Base-by-base conservation (phyloP, 92 coral and sea anemone genomes). In the Porites cylindrica region DNA sequence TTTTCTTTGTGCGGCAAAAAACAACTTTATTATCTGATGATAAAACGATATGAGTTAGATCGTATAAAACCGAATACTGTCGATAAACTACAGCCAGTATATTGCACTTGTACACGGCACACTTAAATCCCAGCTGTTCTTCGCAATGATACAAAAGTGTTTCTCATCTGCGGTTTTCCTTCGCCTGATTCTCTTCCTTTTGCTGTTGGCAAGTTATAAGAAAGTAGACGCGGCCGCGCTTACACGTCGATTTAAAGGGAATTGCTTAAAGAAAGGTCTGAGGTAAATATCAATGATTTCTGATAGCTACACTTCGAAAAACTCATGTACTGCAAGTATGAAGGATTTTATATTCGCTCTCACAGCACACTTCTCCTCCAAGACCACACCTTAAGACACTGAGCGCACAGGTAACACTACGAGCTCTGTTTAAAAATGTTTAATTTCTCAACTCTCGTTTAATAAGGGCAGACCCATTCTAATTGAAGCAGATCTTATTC, bases 201-300 rank as follows among this genome's bases (percentile, higher is more conserved):
- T 78, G 61, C 19, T 78, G 82, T 43, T 63, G 82, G 70, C 71
- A 16, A 38, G 70, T 78, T 26, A 32, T 43, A 38, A n/a, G n/a
- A 59, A 47, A 9, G 72, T 65, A 50, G 82, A 78, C 21, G 82
- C 70, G 9, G 13, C 12, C 16, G 23, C 5, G 10, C 1, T 12
- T 1, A 7, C 38, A 18, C 9, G 12, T 1, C 70, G 10, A n/a
- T 6, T 1, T 19, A 66, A 66, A 4, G 38, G 12, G 4, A 18
- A 3, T 6, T 43, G 6, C 8, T 2, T 26, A 61, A 70, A 29
- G 14, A n/a, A 7, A 63, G 11, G 7, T 5, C 71, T 9, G 59
- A 78, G 71, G 82, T 78, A 53, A 78, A 47, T 2, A 20, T 19
- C 23, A 26, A 9, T 8, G 21, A 14, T 17, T 62, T 62, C 9